Evolutionary conservation across 2,797 vertebrate genomes (phyloP).

Genomic region (Falco rusticolus): DNA sequence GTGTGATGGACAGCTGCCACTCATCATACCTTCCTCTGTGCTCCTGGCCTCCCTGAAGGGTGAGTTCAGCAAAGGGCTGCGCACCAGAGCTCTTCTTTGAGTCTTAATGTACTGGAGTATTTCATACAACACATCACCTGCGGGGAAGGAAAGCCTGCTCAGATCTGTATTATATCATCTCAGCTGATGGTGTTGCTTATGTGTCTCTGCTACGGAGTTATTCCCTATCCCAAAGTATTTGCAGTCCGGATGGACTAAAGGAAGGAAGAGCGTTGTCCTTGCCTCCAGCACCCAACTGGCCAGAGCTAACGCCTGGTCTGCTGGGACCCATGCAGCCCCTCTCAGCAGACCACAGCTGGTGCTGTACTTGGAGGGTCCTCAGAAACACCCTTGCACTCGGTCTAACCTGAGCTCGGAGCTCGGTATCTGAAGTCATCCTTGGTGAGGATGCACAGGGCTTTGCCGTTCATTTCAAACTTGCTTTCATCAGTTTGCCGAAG

Average conservation of each 20-base stretch:
- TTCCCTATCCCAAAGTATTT: neutral
- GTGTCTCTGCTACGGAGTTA: neutral
- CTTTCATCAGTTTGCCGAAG: slow-evolving; percentile 77
- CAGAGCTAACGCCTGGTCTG: neutral
- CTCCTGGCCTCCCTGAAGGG: slow-evolving; percentile 28
- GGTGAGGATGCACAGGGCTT: slow-evolving; percentile 90
- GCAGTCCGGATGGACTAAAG: neutral
- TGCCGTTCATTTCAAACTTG: slow-evolving; percentile 91
- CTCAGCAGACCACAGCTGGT: neutral
- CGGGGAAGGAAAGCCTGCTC: neutral
- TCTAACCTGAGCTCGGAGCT: slow-evolving; percentile 88
- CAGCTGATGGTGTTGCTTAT: neutral
- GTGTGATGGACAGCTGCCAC: neutral
- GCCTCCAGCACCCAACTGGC: neutral
- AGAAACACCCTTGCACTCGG: neutral
- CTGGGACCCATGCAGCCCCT: neutral
- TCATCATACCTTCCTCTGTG: slow-evolving; percentile 56
- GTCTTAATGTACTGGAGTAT: slow-evolving; percentile 90
- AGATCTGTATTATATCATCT: neutral
- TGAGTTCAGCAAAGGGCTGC: slow-evolving; percentile 50
- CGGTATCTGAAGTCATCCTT: slow-evolving; percentile 92
- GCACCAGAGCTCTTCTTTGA: slow-evolving; percentile 79
- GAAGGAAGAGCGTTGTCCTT: neutral
- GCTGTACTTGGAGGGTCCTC: neutral
- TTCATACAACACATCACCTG: slow-evolving; percentile 94